These are phyloP conservation scores for Xenotilapia longispinis DNA, from an alignment of 2,113 vertebrate genomes.

Conservation along the genomic window DNA sequence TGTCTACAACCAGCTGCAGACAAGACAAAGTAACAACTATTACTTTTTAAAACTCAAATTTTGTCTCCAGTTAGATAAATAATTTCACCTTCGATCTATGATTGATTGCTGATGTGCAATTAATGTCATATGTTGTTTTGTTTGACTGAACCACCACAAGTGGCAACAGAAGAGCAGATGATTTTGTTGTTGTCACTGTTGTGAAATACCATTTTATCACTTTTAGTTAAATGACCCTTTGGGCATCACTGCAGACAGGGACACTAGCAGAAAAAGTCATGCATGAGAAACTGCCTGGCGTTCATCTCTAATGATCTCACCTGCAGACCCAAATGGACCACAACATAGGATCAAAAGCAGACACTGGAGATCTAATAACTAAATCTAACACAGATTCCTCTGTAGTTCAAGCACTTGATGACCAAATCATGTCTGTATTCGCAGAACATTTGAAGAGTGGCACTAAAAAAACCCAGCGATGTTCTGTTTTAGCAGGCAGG, in stretches of 20 bases:
- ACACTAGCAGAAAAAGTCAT: background rate
- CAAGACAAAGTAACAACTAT: background rate
- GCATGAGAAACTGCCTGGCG: conserved; percentile 18
- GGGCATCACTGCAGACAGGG: background rate
- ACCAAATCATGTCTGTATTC: background rate
- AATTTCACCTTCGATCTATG: background rate
- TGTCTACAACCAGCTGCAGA: background rate
- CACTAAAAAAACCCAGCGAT: background rate
- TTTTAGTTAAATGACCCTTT: background rate
- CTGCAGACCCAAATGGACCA: background rate
- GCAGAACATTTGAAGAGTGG: background rate
- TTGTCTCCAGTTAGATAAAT: background rate
- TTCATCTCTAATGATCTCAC: background rate
- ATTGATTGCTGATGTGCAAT: background rate
- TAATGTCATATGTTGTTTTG: background rate
- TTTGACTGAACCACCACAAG: background rate
- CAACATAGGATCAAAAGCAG: background rate
- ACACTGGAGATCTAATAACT: background rate
- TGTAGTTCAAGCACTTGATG: background rate
- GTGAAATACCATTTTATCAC: background rate
- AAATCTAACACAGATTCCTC: background rate
- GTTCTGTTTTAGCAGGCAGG: background rate
- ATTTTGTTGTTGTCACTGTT: background rate
- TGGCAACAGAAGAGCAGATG: background rate
- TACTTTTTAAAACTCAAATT: background rate